Conservation (phyloP, 2,113 vertebrate genomes). For the Hemiprocne comata region DNA sequence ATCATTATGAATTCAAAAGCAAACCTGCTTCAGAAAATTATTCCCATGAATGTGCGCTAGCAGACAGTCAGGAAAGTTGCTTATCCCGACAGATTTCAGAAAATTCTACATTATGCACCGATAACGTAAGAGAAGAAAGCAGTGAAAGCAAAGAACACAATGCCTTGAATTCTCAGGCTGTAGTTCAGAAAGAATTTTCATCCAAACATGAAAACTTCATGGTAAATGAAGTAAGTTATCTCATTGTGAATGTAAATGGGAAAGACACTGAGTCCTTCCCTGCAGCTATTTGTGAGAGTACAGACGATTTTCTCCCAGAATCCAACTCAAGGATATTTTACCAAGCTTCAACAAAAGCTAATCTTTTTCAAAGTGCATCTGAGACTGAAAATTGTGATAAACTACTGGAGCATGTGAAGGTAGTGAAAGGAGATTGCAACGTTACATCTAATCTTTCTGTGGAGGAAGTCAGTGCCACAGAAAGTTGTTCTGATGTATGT, state of each 20-base stretch:
- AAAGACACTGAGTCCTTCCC: not conserved
- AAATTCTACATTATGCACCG: not conserved
- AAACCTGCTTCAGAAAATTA: not conserved
- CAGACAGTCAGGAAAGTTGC: not conserved
- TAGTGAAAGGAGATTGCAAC: not conserved
- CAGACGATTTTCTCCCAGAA: not conserved
- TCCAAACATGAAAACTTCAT: not conserved
- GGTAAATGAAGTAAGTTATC: constrained; percentile 35
- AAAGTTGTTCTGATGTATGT: not conserved
- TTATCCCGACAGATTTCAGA: constrained; percentile 5
- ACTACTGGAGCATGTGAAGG: not conserved
- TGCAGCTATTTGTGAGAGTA: not conserved
- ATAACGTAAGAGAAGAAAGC: not conserved
- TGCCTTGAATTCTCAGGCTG: constrained; percentile 17
- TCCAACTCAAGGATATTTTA: not conserved
- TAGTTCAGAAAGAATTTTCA: constrained; percentile 45
- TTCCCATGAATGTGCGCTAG: not conserved
- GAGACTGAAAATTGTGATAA: not conserved
- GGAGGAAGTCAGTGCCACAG: not conserved
- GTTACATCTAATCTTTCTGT: not conserved
- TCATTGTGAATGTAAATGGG: constrained; percentile 24
- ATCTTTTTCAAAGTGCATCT: constrained; percentile 41
- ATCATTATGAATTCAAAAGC: constrained; percentile 18
- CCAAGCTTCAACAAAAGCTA: not conserved
- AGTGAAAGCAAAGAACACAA: not conserved